These are phyloP conservation scores for Frieseomelitta varia DNA, from an alignment of 1,140 invertebrate genomes.

Conservation along the genomic window DNA sequence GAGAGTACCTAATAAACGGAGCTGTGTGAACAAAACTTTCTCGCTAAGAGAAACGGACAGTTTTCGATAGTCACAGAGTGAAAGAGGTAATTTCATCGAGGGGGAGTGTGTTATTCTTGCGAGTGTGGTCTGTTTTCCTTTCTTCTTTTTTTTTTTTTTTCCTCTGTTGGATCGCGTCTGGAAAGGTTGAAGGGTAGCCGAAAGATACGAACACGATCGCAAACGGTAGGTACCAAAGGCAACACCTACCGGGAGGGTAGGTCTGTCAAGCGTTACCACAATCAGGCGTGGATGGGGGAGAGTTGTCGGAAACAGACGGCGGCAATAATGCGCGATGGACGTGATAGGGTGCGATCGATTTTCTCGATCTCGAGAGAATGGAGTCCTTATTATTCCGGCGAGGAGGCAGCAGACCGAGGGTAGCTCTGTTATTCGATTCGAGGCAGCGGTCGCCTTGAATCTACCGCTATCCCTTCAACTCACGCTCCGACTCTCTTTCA, in stretches of 20 bases:
- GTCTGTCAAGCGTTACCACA: slow-evolving; percentile 42
- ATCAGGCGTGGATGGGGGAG: slow-evolving; percentile 20
- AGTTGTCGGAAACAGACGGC: slow-evolving; percentile 63
- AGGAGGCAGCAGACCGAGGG: slow-evolving; percentile 17
- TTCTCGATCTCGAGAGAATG: slow-evolving; percentile 60
- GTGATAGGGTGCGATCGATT: slow-evolving; percentile 64
- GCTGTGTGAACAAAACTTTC: slow-evolving; percentile 9
- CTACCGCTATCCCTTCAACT: slow-evolving; percentile 3
- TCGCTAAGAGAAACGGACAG: slow-evolving; percentile 42
- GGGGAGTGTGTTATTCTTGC: slow-evolving; percentile 33
- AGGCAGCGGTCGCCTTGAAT: slow-evolving; percentile 39
- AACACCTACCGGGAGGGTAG: slow-evolving; percentile 9
- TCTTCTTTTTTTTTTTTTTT: neutral
- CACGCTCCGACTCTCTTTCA: slow-evolving; percentile 20
- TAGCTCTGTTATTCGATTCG: slow-evolving; percentile 63
- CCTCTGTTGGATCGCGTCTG: too few species aligned
- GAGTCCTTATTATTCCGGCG: slow-evolving; percentile 63
- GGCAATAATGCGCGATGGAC: slow-evolving; percentile 66
- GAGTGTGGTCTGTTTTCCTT: neutral
- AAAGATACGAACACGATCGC: neutral
- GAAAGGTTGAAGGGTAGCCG: neutral
- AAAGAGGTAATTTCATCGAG: slow-evolving; percentile 13
- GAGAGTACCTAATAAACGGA: slow-evolving; percentile 55
- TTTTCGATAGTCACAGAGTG: neutral
- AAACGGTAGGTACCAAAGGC: neutral